Evolutionary conservation across 1,140 invertebrate genomes (phyloP).

Genomic region (Octopus bimaculoides): DNA sequence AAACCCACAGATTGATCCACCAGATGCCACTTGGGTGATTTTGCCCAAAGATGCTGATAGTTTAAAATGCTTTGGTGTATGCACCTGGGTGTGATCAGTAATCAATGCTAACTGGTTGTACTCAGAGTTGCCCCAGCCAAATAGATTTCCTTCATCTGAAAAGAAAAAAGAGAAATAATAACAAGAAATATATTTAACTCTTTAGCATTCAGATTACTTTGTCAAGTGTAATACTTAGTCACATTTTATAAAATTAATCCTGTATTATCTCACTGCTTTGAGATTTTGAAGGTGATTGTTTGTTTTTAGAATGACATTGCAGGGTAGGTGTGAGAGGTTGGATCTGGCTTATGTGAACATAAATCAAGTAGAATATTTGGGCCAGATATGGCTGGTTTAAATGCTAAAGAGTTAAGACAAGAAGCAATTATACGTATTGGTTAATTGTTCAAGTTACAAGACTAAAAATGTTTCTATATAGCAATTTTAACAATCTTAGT

Average conservation of each 20-base stretch:
- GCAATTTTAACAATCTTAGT: too few relatives aligned
- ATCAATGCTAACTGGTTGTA: slow-evolving; percentile 74
- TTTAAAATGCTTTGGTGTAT: slow-evolving; percentile 69
- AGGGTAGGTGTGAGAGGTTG: not conserved
- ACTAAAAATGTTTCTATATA: too few relatives aligned
- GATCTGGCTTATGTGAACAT: too few relatives aligned
- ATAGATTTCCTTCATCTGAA: slow-evolving; percentile 85
- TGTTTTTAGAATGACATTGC: not conserved
- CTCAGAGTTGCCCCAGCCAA: slow-evolving; percentile 97
- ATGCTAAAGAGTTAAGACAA: too few relatives aligned
- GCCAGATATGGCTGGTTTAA: too few relatives aligned
- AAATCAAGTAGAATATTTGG: too few relatives aligned
- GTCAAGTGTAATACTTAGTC: not conserved
- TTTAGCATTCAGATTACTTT: not conserved
- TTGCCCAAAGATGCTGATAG: slow-evolving; percentile 66
- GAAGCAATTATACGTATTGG: too few relatives aligned
- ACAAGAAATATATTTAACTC: not conserved
- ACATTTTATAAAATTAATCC: not conserved
- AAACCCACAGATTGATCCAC: slow-evolving; percentile 82
- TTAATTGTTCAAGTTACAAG: too few relatives aligned
- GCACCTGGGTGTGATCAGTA: slow-evolving; percentile 54
- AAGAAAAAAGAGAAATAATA: not conserved
- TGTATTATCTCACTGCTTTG: not conserved
- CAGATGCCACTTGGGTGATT: slow-evolving; percentile 78
- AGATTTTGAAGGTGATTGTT: not conserved